Conservation (phyloP, 2,888 invertebrate genomes). For the Sinentomon sp. region DNA sequence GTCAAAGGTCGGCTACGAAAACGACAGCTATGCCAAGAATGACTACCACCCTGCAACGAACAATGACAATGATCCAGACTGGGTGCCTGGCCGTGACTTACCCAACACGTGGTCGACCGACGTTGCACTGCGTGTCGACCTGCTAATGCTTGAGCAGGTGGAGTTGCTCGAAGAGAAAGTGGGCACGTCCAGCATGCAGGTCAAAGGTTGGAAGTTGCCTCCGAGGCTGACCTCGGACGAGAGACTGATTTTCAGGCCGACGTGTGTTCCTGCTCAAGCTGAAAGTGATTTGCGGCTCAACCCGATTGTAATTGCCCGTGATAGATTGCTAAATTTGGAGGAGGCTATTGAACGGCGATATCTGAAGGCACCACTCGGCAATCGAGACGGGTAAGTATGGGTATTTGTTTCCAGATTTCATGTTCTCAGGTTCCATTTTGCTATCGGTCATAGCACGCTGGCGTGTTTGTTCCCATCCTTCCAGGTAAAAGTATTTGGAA, state of each 20-base stretch:
- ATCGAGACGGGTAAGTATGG: too few relatives aligned
- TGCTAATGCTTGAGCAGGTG: conserved; percentile 47
- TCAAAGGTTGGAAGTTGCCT: conserved; percentile 62
- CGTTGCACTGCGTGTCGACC: conserved; percentile 52
- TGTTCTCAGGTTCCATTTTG: too few relatives aligned
- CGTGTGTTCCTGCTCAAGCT: conserved; percentile 17
- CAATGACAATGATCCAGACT: neutral
- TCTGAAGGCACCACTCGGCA: conserved; percentile 64
- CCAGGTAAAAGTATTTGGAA: too few relatives aligned
- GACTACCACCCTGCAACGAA: neutral
- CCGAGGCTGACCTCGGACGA: conserved; percentile 29
- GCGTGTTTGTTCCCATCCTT: too few relatives aligned
- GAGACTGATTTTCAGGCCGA: conserved; percentile 24
- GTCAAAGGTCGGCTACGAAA: too few relatives aligned
- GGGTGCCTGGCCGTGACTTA: conserved; percentile 24
- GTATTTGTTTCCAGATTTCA: too few relatives aligned
- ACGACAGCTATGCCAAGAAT: conserved; percentile 17
- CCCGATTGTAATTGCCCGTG: conserved; percentile 32
- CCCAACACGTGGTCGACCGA: conserved; percentile 29
- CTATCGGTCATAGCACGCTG: too few relatives aligned
- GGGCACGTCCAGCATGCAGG: conserved; percentile 62
- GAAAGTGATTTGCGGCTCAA: conserved; percentile 19
- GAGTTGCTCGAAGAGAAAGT: conserved; percentile 70
- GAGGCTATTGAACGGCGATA: conserved; percentile 76
- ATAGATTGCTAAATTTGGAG: conserved; percentile 53